phyloP scores from a whole-genome alignment of 1,140 invertebrate genomes.

The Zaprionus gabonicus region DNA sequence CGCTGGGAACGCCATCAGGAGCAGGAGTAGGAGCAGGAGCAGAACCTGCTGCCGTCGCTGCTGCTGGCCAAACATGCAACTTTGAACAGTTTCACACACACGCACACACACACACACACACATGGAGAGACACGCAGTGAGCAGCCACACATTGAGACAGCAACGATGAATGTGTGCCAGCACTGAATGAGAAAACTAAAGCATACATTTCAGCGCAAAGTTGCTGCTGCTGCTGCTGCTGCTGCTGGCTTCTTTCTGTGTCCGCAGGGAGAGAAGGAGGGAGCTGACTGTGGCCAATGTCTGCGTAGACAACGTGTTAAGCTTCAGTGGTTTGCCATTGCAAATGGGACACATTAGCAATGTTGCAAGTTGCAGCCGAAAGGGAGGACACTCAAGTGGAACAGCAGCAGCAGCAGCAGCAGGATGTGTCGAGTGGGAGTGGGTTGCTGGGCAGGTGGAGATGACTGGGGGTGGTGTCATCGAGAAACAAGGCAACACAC shows the following conservation, averaged over 20 bases:
- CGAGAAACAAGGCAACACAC: conserved; percentile 24
- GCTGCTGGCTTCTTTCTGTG: conserved; percentile 25
- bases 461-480: background rate
- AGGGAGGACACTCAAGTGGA: conserved; percentile 14
- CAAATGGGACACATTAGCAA: conserved; percentile 82
- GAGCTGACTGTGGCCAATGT: conserved; percentile 48
- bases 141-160: conserved; percentile 19
- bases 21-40: conserved; percentile 16
- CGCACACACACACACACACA: conserved; percentile 44
- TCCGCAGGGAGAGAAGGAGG: conserved; percentile 11
- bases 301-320: conserved; percentile 82
- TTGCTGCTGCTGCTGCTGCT: conserved; percentile 21
- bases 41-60: conserved; percentile 6
- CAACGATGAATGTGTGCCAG: conserved; percentile 51
- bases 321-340: conserved; percentile 79
- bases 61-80: conserved; percentile 66
- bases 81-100: conserved; percentile 67
- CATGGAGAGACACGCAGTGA: conserved; percentile 29
- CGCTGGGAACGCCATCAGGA: conserved; percentile 52
- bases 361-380: conserved; percentile 56
- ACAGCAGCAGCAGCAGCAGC: background rate
- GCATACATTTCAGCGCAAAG: conserved; percentile 68
- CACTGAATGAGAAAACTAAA: conserved; percentile 58
- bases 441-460: background rate
- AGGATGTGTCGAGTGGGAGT: background rate